Base-by-base conservation (phyloP, 2,113 vertebrate species). In the Nerophis ophidion region DNA sequence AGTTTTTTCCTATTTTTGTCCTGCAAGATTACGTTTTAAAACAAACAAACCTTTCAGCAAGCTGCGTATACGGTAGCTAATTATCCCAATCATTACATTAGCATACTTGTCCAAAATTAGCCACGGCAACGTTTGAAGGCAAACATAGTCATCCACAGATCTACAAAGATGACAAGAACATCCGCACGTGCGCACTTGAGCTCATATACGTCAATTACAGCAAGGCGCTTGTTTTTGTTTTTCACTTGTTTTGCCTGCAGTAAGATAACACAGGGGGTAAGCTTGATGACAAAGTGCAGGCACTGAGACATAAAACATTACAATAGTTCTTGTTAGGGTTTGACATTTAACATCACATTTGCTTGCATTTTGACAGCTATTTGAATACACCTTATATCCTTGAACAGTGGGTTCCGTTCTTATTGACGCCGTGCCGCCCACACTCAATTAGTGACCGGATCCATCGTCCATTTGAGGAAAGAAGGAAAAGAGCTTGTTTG, bases 131-230 rank as follows among this genome's bases (percentile, higher is more conserved):
- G 58, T 66, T 76, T 76, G 56, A 73, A 73, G 65, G 66, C 40
- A 68, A 77, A 68, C 49, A 70, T 59, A 15, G 34, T 66, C 68
- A 75, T 82, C 72, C 8, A 3, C 7, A 61, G 57, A 78, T 72
- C 66, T 57, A 63, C 36, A 45, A 54, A 68, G 69, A 58, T 26
- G 16, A 66, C 74, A 47, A 49, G 64, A 54, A 17, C 34, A 59
- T 76, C 55, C 35, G 4, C 11, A 48, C 61, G 26, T 57, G 57
- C 61, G 63, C 33, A 53, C 64, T 73, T 71, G 17, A 67, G 53
- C 59, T 62, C 19, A 19, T 50, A 19, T 50, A 44, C 75, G 48
- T 57, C 47, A 61, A 66, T 63, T 65, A 74, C 51, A 57, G 50
- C 45, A 17, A 48, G 26, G 4, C 26, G 2, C 0, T 26, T 26